Evolutionary conservation across 1,140 invertebrate genomes (phyloP).

Genomic region (Solen grandis): DNA sequence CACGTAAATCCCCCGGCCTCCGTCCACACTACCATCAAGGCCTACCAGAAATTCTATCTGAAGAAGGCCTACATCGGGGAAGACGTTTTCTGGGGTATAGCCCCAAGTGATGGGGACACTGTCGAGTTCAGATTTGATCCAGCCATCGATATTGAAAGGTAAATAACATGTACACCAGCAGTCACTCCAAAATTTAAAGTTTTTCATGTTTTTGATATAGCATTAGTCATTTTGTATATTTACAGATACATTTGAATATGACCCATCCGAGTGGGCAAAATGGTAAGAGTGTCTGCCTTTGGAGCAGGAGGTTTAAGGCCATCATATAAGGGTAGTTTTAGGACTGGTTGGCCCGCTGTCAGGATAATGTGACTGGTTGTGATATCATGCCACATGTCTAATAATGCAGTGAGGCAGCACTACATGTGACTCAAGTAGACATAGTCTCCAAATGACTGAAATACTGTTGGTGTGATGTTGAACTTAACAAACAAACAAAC

Average conservation of each 20-base stretch:
- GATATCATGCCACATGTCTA: neutral
- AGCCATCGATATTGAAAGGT: slow-evolving; percentile 90
- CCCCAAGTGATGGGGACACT: slow-evolving; percentile 91
- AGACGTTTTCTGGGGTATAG: slow-evolving; percentile 95
- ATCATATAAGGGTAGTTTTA: neutral
- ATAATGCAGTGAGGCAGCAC: neutral
- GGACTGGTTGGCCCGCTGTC: neutral
- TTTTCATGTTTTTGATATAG: neutral
- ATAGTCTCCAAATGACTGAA: too few species aligned
- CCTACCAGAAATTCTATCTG: slow-evolving; percentile 92
- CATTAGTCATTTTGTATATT: neutral
- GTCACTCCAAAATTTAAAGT: neutral
- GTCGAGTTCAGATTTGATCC: slow-evolving; percentile 91
- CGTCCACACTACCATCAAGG: slow-evolving; percentile 89
- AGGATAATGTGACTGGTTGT: neutral
- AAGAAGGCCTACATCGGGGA: slow-evolving; percentile 93
- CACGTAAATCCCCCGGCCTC: slow-evolving; percentile 86
- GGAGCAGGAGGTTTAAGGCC: neutral
- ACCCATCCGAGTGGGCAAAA: neutral
- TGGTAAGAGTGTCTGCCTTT: neutral
- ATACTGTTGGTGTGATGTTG: neutral
- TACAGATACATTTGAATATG: neutral
- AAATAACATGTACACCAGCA: slow-evolving; percentile 65
- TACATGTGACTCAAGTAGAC: neutral
- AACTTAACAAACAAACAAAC: neutral